Percentiles rank a stretch among this genome's conserved stretches.
Evolutionary conservation across 2,113 vertebrate species (phyloP).

Genomic region (Seriola dumerili): DNA sequence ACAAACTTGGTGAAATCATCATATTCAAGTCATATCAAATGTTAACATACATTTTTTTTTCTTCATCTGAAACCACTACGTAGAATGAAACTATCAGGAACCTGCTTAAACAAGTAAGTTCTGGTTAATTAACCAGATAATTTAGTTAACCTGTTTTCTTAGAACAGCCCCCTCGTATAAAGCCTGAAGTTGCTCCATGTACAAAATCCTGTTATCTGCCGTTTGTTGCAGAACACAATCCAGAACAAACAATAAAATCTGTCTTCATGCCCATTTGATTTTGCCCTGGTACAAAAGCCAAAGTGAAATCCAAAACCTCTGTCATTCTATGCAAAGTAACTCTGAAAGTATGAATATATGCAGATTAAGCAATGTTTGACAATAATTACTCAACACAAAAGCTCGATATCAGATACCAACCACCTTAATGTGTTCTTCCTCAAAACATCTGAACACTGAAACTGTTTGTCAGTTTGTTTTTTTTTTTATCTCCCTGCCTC

Average conservation of each 20-base stretch:
- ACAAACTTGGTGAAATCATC: neutral
- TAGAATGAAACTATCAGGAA: neutral
- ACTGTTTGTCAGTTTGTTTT: neutral
- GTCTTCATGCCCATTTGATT: neutral
- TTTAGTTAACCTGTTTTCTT: neutral
- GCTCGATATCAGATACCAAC: neutral
- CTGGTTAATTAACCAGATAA: neutral
- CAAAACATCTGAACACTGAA: neutral
- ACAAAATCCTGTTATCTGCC: neutral
- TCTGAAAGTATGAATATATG: neutral
- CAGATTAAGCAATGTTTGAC: neutral
- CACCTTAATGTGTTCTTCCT: neutral
- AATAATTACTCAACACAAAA: neutral
- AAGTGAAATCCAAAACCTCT: neutral
- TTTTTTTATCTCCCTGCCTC: neutral
- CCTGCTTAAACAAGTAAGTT: neutral
- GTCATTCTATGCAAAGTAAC: neutral
- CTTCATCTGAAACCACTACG: neutral
- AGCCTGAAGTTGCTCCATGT: neutral
- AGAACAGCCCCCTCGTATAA: neutral
- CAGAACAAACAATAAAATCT: neutral
- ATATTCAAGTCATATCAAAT: neutral
- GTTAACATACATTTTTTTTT: neutral
- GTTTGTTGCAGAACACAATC: neutral
- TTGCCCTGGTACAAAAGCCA: neutral